These are phyloP conservation scores for Apostichopus parvimensis DNA, from an alignment of 35 echinoderm and acorn worm genomes.

Conservation along the genomic window DNA sequence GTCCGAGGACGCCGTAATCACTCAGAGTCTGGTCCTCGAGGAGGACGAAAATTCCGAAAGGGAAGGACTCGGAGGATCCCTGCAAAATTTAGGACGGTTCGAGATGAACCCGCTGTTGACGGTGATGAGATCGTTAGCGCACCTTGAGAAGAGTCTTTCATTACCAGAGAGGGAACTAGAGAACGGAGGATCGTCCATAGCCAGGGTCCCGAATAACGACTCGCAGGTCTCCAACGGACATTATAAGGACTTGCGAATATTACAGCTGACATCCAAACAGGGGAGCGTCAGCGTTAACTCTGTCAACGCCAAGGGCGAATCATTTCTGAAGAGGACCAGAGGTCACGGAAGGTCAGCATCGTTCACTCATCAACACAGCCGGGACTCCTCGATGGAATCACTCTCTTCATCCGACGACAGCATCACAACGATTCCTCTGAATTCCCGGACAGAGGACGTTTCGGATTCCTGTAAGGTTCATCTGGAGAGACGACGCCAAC, in stretches of 20 bases:
- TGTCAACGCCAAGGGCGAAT: constrained; percentile 66
- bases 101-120: constrained; percentile 35
- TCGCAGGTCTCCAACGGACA: neutral
- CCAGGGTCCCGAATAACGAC: neutral
- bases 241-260: constrained; percentile 26
- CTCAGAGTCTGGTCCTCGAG: neutral
- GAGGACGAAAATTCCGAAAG: neutral
- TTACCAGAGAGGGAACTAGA: constrained; percentile 20
- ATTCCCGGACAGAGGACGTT: constrained; percentile 6
- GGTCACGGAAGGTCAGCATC: neutral
- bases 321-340: constrained; percentile 36
- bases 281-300: constrained; percentile 65
- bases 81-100: constrained; percentile 16
- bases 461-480: constrained; percentile 42
- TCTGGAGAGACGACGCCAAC: neutral
- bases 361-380: constrained; percentile 20
- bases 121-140: constrained; percentile 50
- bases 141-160: constrained; percentile 64
- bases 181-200: neutral
- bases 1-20: neutral
- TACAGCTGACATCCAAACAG: constrained; percentile 40
- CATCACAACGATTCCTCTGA: constrained; percentile 69
- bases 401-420: constrained; percentile 93
- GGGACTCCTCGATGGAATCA: constrained; percentile 78
- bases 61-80: constrained; percentile 10